phyloP scores from a whole-genome alignment of 2,797 vertebrate genomes.

The Tiaroga cobitis region DNA sequence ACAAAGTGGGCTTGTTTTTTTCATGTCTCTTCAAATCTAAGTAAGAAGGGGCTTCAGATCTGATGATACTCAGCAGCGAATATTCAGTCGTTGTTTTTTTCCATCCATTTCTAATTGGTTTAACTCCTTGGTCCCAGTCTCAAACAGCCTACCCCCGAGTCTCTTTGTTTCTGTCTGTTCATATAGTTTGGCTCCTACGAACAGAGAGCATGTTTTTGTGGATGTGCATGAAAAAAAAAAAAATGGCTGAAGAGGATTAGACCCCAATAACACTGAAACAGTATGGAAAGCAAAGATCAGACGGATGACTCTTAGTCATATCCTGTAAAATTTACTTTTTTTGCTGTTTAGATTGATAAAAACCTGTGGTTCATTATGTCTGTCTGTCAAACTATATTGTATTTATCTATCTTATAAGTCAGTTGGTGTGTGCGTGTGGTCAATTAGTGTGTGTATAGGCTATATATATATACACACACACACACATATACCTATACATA shows the following conservation, averaged over 20 bases:
- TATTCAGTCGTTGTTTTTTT: slow-evolving; percentile 38
- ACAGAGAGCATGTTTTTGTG: slow-evolving; percentile 11
- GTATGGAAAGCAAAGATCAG: slow-evolving; percentile 25
- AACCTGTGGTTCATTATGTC: too few relatives aligned
- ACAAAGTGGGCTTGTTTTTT: too few relatives aligned
- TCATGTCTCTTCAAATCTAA: too few relatives aligned
- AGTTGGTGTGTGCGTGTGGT: too few relatives aligned
- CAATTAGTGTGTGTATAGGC: too few relatives aligned
- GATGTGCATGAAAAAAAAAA: slow-evolving; percentile 15
- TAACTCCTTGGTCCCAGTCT: slow-evolving; percentile 30
- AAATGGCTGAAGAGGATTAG: slow-evolving; percentile 29
- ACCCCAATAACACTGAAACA: slow-evolving; percentile 20
- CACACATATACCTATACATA: not conserved
- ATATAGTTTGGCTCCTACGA: slow-evolving; percentile 33
- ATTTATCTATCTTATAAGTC: too few relatives aligned
- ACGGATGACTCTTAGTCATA: not conserved
- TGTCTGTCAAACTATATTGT: too few relatives aligned
- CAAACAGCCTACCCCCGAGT: slow-evolving; percentile 33
- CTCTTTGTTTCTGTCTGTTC: slow-evolving; percentile 46
- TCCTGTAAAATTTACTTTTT: not conserved
- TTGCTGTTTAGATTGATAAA: not conserved
- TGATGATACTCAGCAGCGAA: slow-evolving; percentile 33
- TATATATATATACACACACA: not conserved
- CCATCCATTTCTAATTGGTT: slow-evolving; percentile 49
- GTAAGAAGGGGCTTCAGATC: slow-evolving; percentile 28